Percentiles rank a stretch among this genome's conserved stretches.
Conservation (phyloP, 2,113 vertebrate genomes). For the Tupaia chinensis region DNA sequence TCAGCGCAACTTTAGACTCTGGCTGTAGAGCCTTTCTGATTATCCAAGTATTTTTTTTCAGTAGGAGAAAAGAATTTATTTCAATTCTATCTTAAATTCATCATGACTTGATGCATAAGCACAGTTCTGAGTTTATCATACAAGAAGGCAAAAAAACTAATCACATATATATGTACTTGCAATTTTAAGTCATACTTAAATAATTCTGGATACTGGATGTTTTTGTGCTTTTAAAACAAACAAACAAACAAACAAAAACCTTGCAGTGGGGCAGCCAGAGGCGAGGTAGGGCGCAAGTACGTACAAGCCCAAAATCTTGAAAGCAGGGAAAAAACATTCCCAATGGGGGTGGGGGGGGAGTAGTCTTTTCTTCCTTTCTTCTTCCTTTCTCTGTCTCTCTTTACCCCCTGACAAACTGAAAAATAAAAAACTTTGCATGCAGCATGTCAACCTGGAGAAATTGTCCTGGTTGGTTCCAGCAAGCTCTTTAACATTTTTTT, state of each 20-base stretch:
- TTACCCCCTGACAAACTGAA: background rate
- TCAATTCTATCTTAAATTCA: conserved; percentile 26
- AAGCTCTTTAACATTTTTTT: conserved; percentile 56
- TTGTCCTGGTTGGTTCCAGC: background rate
- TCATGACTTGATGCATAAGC: background rate
- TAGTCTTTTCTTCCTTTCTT: too few species aligned
- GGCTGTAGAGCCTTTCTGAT: background rate
- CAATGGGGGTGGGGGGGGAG: too few species aligned
- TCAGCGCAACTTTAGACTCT: background rate
- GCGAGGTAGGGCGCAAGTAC: too few species aligned
- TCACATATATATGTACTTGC: conserved; percentile 4
- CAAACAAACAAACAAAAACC: background rate
- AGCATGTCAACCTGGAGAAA: conserved; percentile 48
- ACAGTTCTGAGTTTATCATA: conserved; percentile 28
- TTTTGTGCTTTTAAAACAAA: background rate
- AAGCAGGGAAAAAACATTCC: too few species aligned
- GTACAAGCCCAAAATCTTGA: too few species aligned
- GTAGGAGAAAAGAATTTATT: background rate
- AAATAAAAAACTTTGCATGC: background rate
- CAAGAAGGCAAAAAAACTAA: conserved; percentile 1
- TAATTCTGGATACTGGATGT: background rate
- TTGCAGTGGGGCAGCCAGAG: background rate
- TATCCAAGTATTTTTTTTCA: conserved; percentile 23
- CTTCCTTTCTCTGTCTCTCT: too few species aligned
- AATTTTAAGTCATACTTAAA: conserved; percentile 51